A percentile compares a stretch with the other conserved stretches of the same genome.
Evolutionary conservation across 2,113 vertebrate genomes (phyloP).

Genomic region (Mesocricetus auratus): DNA sequence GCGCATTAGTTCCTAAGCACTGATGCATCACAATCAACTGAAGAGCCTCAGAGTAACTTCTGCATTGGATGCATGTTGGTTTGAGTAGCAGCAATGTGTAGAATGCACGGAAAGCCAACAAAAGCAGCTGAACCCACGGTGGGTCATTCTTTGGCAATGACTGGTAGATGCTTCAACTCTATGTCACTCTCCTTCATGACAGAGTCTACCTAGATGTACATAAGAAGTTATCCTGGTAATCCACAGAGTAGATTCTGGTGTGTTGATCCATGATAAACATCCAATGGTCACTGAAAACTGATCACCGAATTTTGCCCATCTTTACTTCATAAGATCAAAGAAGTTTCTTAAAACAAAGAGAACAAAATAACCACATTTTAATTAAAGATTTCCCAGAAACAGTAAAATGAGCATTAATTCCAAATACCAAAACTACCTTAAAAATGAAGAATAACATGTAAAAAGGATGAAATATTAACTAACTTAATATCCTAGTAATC

Average conservation of each 20-base stretch:
- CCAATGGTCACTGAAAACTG: not conserved
- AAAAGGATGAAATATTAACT: constrained; percentile 8
- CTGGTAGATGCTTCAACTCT: not conserved
- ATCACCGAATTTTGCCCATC: not conserved
- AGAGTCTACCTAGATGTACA: not conserved
- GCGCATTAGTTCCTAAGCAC: not conserved
- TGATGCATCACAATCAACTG: not conserved
- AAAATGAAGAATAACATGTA: constrained; percentile 34
- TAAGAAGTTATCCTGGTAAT: not conserved
- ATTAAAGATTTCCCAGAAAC: not conserved
- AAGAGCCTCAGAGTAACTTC: not conserved
- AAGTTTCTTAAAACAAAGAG: not conserved
- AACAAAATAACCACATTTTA: not conserved
- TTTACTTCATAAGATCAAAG: not conserved
- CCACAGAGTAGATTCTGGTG: not conserved
- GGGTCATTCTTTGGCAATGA: not conserved
- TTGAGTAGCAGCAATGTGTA: not conserved
- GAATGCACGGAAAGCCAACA: not conserved
- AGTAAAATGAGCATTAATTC: not conserved
- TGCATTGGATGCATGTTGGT: not conserved
- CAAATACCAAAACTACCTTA: not conserved
- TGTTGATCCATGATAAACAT: not conserved
- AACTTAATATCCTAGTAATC: not conserved
- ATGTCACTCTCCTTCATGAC: not conserved
- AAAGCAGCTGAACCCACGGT: not conserved